Base-by-base conservation (phyloP, 2,113 vertebrate genomes). In the Prionailurus bengalensis region DNA sequence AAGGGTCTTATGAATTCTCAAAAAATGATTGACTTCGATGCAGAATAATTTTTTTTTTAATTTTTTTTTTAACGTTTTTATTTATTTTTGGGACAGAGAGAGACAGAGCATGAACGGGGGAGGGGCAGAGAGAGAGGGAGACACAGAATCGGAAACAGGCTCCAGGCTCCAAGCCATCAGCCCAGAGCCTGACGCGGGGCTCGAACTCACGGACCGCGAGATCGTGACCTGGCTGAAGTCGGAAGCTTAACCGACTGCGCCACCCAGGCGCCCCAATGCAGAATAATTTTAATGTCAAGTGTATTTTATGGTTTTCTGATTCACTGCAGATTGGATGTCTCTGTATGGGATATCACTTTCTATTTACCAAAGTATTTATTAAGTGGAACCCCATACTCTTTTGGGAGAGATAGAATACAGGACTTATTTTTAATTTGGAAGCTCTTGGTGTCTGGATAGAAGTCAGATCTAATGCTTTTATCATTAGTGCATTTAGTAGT, bases 31-130 rank as follows among this genome's bases (percentile, higher is more conserved):
- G 91, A 92, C 84, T 98, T 96, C 42, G 33, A 53, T 90, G 58
- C 33, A 81, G 88, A 82, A 78, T 92, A 88, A 90, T 96, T 84
- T 95, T 94, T n/a, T n/a, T n/a, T n/a, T n/a, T n/a, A n/a, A n/a
- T n/a, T n/a, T n/a, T n/a, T n/a, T n/a, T n/a, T n/a, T n/a, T n/a
- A n/a, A n/a, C n/a, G n/a, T n/a, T n/a, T n/a, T n/a, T n/a, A n/a
- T n/a, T n/a, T n/a, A n/a, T n/a, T n/a, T n/a, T n/a, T n/a, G n/a
- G n/a, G n/a, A n/a, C n/a, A n/a, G n/a, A n/a, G n/a, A n/a, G n/a
- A n/a, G n/a, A n/a, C n/a, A n/a, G n/a, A n/a, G n/a, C n/a, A n/a
- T n/a, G n/a, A n/a, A n/a, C n/a, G n/a, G n/a, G n/a, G n/a, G n/a
- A n/a, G n/a, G n/a, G n/a, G n/a, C n/a, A n/a, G n/a, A n/a, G n/a